Evolutionary conservation across 2,797 vertebrate genomes (phyloP).

Genomic region (Otolemur crassicaudatus): DNA sequence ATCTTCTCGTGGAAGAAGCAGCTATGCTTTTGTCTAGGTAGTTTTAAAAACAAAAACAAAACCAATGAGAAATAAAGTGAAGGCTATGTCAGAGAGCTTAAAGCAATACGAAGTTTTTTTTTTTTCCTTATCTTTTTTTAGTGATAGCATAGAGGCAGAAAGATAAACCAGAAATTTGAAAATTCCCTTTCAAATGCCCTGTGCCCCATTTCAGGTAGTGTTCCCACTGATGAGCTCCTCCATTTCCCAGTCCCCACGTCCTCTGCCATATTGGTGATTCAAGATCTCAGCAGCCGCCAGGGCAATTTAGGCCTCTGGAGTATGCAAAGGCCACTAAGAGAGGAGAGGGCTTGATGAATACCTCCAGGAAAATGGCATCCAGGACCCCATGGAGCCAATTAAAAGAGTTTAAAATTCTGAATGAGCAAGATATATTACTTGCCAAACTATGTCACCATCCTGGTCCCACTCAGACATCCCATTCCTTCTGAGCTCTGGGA

Average conservation of each 20-base stretch:
- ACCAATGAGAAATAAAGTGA: background rate
- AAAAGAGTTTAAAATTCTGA: background rate
- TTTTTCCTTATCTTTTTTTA: background rate
- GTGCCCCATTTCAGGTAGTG: background rate
- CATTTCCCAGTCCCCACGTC: fast-evolving
- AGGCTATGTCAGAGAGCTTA: background rate
- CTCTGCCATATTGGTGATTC: background rate
- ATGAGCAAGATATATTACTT: background rate
- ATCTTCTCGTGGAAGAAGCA: background rate
- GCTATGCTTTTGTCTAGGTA: background rate
- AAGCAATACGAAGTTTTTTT: background rate
- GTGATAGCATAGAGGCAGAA: background rate
- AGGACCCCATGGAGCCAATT: background rate
- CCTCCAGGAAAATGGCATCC: background rate
- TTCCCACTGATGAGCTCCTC: background rate
- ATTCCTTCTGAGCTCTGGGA: background rate
- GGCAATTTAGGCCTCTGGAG: background rate
- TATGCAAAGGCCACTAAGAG: background rate
- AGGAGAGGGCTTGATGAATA: background rate
- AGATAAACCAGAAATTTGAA: background rate
- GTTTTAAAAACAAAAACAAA: background rate
- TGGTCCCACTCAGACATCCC: background rate
- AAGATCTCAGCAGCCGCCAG: too few species aligned
- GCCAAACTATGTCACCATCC: background rate
- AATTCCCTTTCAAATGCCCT: background rate